phyloP scores from a whole-genome alignment of 2,888 invertebrate genomes.

The Polylopha cassiicola region DNA sequence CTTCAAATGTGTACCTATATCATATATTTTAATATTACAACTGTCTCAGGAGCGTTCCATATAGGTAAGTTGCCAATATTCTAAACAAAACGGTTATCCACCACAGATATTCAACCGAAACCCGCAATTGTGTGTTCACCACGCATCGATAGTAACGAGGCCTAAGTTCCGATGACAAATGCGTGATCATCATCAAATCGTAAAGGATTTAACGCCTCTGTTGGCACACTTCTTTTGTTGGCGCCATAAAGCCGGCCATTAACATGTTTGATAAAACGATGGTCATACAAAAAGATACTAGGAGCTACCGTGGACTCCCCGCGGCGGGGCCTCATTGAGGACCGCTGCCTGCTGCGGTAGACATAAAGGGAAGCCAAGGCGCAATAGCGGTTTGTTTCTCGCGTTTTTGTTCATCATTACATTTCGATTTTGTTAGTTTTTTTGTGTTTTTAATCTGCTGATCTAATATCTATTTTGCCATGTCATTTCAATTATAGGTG shows the following conservation, averaged over 20 bases:
- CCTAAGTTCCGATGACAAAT: conserved; percentile 63
- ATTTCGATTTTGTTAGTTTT: conserved; percentile 26
- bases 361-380: conserved; percentile 47
- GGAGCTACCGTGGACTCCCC: conserved; percentile 70
- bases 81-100: too few species aligned
- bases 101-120: not conserved
- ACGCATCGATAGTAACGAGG: conserved; percentile 48
- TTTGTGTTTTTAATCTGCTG: conserved; percentile 12
- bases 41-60: too few species aligned
- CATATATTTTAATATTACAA: too few species aligned
- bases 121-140: conserved; percentile 21
- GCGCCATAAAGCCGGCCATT: conserved; percentile 72
- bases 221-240: conserved; percentile 76
- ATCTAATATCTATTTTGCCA: conserved; percentile 14
- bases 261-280: conserved; percentile 75
- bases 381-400: conserved; percentile 43
- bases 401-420: conserved; percentile 49
- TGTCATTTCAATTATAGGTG: too few species aligned
- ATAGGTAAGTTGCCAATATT: too few species aligned
- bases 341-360: conserved; percentile 62
- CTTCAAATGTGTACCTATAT: too few species aligned
- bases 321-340: conserved; percentile 59
- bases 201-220: conserved; percentile 78
- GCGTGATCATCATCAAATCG: conserved; percentile 71
- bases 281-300: conserved; percentile 69